Base-by-base conservation (phyloP, 2,797 vertebrate species). In the Alfaro cultratus region DNA sequence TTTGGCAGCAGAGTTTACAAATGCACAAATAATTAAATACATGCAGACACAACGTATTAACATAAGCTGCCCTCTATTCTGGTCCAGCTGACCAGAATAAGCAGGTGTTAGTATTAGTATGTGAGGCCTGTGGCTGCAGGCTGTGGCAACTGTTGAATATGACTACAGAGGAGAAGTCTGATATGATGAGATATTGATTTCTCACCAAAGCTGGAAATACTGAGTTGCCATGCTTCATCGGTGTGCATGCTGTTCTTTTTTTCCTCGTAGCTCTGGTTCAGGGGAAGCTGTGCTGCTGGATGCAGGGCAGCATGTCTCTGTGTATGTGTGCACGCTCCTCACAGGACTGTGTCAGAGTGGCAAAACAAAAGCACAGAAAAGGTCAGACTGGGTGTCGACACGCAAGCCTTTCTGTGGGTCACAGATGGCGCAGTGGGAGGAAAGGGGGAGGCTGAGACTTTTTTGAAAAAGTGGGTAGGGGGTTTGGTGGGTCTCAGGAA, bases 391-490 rank as follows among this genome's bases (percentile, higher is more conserved):
- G 73, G 86, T 92, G 92, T 91, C 83, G 68, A 82, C 88, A 8
- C 16, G 80, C 86, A 62, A 86, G 83, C 77, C 86, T 88, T 91
- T 94, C 90, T 90, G 74, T 81, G 88, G 91, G 93, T 94, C 93
- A 92, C 94, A 95, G 92, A 95, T 94, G 93, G 93, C 46, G 85
- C 77, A 78, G 79, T 45, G 89, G 79, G 89, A 78, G 84, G 62
- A 77, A 89, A 89, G 84, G 78, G 73, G 88, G 75, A 85, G 80
- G 86, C 82, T 91, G 83, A 87, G 87, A 86, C 82, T 79, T 53
- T 47, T 70, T 47, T 86, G 90, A 80, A 85, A 87, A 87, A 67
- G 60, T 36, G 16, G 31, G 16, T 3, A 15, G 31, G 31, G 31
- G 60, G 2, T 29, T 55, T 51, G 39, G 67, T 46, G 80, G 89